Evolutionary conservation across 37 sponge, comb jelly and placozoan genomes (phyloP), one percentile per base, ranked within the genome.

Genomic region (Aplysina aerophoba): DNA sequence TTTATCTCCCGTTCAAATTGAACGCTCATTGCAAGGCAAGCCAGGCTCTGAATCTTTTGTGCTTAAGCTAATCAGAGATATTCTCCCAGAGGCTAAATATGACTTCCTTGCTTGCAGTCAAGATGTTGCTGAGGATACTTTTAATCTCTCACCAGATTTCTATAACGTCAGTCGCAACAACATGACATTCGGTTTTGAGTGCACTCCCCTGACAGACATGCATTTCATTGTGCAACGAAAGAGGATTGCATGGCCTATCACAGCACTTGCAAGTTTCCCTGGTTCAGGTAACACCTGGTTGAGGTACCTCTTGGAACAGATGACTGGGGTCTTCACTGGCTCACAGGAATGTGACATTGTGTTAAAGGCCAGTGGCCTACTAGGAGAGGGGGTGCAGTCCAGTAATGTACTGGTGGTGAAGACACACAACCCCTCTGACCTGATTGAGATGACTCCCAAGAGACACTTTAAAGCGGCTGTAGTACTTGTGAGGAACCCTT

Each of bases 251-350:
- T 75, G 24, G 54, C 78, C 78, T 15, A 40, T 75, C 50, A 75
- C 78, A 50, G 85, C 85, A 15, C 85, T 84, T 33, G 85, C 85
- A 20, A 84, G 85, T 34, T 84, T 84, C 73, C 85, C 85, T n/a
- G 85, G 85, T 24, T 84, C 85, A 24, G 85, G 85, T 15, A 84
- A 84, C 50, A 73, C 85, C 1, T 84, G 72, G 85, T 30, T 84
- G 30, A 53, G 85, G 59, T 84, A 34, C 59, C 58, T 84, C 24
- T 15, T 84, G 85, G 73, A 84, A 33, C 85, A 84, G 85, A 22
- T 31, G 30, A 73, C 85, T 22, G 85, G 74, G 55, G 71, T 73
- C 22, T 71, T 72, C 67, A 84, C 85, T 55, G 85, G 85, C 5
- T 84, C 85, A 50, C 33, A 56, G 40, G 71, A 84, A 4, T 59